Percentiles rank a stretch among this genome's conserved stretches.
phyloP scores from a whole-genome alignment of 2,113 vertebrate genomes.

The Grammomys surdaster region DNA sequence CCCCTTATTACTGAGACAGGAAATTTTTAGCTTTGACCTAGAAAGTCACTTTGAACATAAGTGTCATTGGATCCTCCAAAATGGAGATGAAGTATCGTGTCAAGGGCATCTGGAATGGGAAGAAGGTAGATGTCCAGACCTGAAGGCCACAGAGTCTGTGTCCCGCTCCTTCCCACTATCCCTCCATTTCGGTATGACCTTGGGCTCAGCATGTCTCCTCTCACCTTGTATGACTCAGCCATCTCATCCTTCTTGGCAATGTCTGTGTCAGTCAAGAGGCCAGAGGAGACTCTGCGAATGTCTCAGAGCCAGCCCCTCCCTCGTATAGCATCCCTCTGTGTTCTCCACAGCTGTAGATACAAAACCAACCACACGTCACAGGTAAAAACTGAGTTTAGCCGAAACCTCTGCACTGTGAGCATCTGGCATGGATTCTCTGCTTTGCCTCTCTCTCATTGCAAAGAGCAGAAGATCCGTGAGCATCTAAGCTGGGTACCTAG shows the following conservation, averaged over 20 bases:
- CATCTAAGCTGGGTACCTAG: not conserved
- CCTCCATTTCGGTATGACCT: not conserved
- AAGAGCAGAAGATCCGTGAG: not conserved
- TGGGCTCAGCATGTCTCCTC: not conserved
- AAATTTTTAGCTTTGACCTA: slow-evolving; percentile 63
- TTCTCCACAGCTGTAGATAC: not conserved
- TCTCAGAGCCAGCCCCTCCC: not conserved
- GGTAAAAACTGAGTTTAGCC: not conserved
- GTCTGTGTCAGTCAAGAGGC: not conserved
- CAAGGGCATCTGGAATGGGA: not conserved
- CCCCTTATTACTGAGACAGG: slow-evolving; percentile 2
- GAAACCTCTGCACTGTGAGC: too few species aligned
- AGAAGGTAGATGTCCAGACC: not conserved
- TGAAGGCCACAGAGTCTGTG: not conserved
- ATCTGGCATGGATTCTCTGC: not conserved
- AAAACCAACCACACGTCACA: not conserved
- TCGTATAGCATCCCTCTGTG: not conserved
- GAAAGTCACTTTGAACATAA: slow-evolving; percentile 38
- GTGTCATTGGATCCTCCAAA: not conserved
- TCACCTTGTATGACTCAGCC: not conserved
- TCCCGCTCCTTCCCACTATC: not conserved
- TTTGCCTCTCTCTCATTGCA: not conserved
- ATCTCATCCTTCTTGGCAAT: not conserved
- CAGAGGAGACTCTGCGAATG: not conserved
- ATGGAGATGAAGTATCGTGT: slow-evolving; percentile 28